Evolutionary conservation across 2,888 invertebrate species (phyloP).

Genomic region (Oconnorella tubifera): DNA sequence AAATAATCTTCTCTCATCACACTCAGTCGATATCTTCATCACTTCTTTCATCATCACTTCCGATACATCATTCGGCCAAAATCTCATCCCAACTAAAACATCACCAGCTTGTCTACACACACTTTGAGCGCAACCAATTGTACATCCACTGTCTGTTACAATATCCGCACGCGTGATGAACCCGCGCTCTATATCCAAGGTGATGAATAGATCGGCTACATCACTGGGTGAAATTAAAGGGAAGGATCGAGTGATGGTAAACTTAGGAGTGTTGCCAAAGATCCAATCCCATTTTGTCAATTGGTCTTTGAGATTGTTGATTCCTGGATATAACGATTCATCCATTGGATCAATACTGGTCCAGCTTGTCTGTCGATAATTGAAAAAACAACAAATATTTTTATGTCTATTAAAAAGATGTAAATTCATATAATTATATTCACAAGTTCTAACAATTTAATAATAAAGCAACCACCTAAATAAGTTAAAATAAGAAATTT

Average conservation of each 20-base stretch:
- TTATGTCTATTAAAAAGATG: background rate
- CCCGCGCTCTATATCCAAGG: slow-evolving; percentile 19
- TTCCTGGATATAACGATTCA: slow-evolving; percentile 24
- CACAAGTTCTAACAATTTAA: too few relatives aligned
- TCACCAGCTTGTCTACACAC: background rate
- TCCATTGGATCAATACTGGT: slow-evolving; percentile 26
- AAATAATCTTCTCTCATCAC: too few relatives aligned
- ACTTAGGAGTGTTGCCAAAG: slow-evolving; percentile 33
- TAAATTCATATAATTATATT: background rate
- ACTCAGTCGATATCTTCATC: too few relatives aligned
- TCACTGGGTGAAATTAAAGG: background rate
- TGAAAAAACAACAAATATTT: background rate
- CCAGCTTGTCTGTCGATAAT: slow-evolving; percentile 1
- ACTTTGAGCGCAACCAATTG: background rate
- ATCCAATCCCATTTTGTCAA: slow-evolving; percentile 33
- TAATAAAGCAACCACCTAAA: too few relatives aligned
- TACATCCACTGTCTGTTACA: background rate
- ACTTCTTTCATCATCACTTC: too few relatives aligned
- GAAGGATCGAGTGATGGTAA: slow-evolving; percentile 17
- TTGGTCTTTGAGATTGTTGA: slow-evolving; percentile 19
- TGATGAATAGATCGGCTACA: background rate
- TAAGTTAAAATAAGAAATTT: too few relatives aligned
- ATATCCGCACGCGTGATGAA: background rate
- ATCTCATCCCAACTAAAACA: slow-evolving; percentile 7
- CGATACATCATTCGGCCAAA: slow-evolving; percentile 10